Evolutionary conservation across 1,140 invertebrate species (phyloP).

Genomic region (Dolichoris vasculosae): DNA sequence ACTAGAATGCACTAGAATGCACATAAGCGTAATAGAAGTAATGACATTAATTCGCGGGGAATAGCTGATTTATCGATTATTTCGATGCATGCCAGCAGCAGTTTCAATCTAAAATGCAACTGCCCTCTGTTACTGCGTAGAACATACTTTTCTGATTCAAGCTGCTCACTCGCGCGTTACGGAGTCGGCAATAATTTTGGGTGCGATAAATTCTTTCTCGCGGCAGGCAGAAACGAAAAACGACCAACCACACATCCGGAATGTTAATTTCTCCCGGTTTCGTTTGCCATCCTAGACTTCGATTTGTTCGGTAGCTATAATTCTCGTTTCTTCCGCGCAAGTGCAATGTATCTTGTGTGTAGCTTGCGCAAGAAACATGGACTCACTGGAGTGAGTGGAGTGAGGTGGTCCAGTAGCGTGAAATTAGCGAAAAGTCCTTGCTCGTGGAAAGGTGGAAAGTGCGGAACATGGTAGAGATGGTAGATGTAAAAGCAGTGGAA

Average conservation of each 20-base stretch:
- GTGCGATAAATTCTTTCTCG: slow-evolving; percentile 27
- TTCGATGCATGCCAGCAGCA: neutral
- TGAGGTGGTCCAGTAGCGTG: neutral
- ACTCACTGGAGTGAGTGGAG: too few species aligned
- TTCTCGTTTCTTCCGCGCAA: neutral
- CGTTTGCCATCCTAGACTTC: neutral
- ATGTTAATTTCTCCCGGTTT: slow-evolving; percentile 30
- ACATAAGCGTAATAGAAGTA: neutral
- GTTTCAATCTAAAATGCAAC: neutral
- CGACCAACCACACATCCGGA: neutral
- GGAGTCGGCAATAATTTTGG: neutral
- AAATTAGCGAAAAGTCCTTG: neutral
- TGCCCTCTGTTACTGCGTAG: neutral
- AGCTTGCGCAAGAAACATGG: neutral
- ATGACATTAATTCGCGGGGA: slow-evolving; percentile 2
- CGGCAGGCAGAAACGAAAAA: neutral
- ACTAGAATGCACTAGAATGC: neutral
- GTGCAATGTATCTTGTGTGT: neutral
- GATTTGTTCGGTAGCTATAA: neutral
- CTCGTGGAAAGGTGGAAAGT: neutral
- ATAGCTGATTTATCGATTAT: slow-evolving; percentile 41
- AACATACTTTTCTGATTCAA: slow-evolving; percentile 32
- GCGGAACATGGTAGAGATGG: too few species aligned
- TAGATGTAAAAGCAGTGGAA: neutral
- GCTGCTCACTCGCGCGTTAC: neutral